phyloP scores from a whole-genome alignment of 2,113 vertebrate species.

The Zootoca vivipara region DNA sequence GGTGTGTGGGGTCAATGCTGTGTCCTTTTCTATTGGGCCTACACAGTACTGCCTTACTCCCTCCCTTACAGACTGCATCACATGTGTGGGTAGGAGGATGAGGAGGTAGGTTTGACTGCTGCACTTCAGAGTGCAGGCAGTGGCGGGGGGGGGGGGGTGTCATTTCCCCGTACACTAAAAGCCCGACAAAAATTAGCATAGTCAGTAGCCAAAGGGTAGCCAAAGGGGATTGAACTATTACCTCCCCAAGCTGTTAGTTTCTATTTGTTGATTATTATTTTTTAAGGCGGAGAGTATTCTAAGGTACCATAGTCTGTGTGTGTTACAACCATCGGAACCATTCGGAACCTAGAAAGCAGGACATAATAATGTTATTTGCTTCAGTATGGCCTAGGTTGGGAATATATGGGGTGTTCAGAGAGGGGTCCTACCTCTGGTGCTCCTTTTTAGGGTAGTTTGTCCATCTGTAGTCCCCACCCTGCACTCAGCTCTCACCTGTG shows the following conservation, averaged over 20 bases:
- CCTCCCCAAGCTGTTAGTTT: neutral
- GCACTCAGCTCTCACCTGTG: too few species aligned
- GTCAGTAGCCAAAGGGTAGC: neutral
- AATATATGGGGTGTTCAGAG: too few species aligned
- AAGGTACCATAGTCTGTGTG: too few species aligned
- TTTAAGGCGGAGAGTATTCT: neutral
- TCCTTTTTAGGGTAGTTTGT: too few species aligned
- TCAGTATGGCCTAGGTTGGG: too few species aligned
- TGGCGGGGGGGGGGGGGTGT: conserved; percentile 34
- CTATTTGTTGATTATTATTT: neutral
- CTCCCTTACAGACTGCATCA: neutral
- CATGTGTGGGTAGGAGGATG: neutral
- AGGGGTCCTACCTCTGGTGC: too few species aligned
- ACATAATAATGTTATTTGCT: neutral
- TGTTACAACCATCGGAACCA: neutral
- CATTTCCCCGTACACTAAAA: conserved; percentile 1
- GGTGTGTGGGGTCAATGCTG: neutral
- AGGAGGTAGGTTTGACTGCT: too few species aligned
- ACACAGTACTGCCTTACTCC: neutral
- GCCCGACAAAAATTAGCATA: neutral
- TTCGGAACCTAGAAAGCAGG: neutral
- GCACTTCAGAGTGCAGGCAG: neutral
- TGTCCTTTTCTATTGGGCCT: neutral
- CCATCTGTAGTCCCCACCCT: too few species aligned
- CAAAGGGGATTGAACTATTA: neutral